Evolutionary conservation across 2,113 vertebrate species (phyloP), one percentile per base, ranked within the genome.

Genomic region (Lycocorax pyrrhopterus): DNA sequence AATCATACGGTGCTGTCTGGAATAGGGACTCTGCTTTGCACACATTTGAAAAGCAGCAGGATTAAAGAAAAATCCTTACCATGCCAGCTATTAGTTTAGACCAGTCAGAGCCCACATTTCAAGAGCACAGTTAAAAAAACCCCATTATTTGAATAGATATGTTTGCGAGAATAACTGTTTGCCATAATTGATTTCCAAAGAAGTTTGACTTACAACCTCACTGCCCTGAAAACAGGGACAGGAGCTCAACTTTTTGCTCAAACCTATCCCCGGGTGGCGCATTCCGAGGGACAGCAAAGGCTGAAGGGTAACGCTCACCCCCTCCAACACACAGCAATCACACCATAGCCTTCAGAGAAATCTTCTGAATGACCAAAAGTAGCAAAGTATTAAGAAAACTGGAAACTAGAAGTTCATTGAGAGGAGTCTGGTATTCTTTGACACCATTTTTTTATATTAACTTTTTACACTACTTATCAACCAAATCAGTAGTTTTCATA

Each of bases 301-400:
- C 56, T 79, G 33, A 89, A 55, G 8, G 2, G 73, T 4, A 39
- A 46, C 0, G 3, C 26, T 59, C 64, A 46, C 6, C 0, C 0
- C 44, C 49, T 21, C 21, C 39, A 16, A 74, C 17, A 75, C 55
- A 49, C 73, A 32, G 26, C 2, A 91, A 47, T 23, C n/a, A 66
- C 21, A 49, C 12, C 74, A n/a, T 4, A 95, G 8, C 21, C 75
- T 41, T 22, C 35, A 60, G 37, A 64, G 29, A 81, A 84, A 55
- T 29, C 35, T 3, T 39, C 62, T 33, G 17, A 71, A 62, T 0
- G 1, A 37, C 23, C 5, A 58, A 43, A 88, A 58, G 18, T 22
- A 20, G 58, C 78, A 66, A 68, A 82, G 74, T 37, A 39, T 41
- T 63, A 87, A 33, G 12, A 91, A 84, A 83, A 83, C 16, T 58